phyloP scores from a whole-genome alignment of 2,888 invertebrate genomes.

The Latrodectus elegans region DNA sequence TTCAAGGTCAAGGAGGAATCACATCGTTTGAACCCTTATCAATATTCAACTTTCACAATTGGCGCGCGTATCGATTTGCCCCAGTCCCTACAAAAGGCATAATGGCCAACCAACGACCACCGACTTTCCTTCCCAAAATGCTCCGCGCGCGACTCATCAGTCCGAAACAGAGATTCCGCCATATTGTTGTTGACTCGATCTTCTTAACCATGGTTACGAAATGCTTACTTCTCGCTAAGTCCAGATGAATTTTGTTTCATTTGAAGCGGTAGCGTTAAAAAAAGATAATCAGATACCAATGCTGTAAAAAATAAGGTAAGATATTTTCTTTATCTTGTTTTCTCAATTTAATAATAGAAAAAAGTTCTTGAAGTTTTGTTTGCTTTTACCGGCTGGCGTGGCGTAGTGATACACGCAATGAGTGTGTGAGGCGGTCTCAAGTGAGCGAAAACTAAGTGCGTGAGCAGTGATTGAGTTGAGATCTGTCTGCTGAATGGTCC shows the following conservation, averaged over 20 bases:
- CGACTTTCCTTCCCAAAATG: constrained; percentile 47
- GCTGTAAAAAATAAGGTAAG: constrained; percentile 5
- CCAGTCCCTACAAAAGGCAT: constrained; percentile 40
- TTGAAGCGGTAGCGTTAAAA: neutral
- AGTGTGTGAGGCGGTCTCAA: constrained; percentile 35
- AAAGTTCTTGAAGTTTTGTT: constrained; percentile 43
- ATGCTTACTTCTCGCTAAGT: neutral
- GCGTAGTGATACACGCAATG: constrained; percentile 48
- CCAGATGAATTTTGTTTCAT: neutral
- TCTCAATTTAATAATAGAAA: neutral
- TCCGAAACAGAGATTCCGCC: constrained; percentile 33
- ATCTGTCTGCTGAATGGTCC: constrained; percentile 15
- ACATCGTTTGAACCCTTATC: constrained; percentile 26
- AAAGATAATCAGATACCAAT: neutral
- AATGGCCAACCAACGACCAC: constrained; percentile 60
- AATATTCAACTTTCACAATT: constrained; percentile 53
- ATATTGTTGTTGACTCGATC: constrained; percentile 50
- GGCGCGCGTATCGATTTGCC: constrained; percentile 60
- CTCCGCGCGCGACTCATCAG: constrained; percentile 22
- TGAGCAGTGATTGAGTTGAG: constrained; percentile 18
- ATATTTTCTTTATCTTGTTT: neutral
- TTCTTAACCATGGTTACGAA: constrained; percentile 24
- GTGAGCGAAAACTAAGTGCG: constrained; percentile 14
- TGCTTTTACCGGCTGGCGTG: constrained; percentile 21
- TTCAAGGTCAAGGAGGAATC: constrained; percentile 22